Percentiles rank a stretch among this genome's conserved stretches.
Conservation (phyloP, 2,113 vertebrate species). For the Muscicapa adusta region DNA sequence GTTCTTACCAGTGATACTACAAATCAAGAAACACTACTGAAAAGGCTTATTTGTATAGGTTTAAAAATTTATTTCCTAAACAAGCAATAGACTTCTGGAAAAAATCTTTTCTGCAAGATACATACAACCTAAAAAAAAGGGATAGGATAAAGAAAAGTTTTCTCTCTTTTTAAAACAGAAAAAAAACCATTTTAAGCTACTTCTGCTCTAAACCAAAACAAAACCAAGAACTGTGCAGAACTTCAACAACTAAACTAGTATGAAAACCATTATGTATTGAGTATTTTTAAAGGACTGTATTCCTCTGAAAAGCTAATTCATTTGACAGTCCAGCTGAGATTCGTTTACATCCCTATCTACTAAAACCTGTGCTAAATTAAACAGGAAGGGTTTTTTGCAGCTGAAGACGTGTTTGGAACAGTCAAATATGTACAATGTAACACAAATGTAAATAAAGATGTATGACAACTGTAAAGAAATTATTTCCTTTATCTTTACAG, state of each 20-base stretch:
- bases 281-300: neutral
- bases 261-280: neutral
- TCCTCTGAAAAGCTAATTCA: conserved; percentile 27
- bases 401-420: neutral
- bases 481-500: neutral
- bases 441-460: neutral
- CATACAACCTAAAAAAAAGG: neutral
- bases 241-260: neutral
- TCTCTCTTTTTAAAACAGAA: neutral
- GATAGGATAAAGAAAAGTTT: neutral
- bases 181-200: neutral
- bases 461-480: neutral
- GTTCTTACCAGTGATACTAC: neutral
- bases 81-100: neutral
- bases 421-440: neutral
- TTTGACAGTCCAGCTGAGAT: neutral
- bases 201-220: neutral
- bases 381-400: neutral
- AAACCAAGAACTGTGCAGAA: neutral
- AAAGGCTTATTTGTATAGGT: neutral
- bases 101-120: neutral
- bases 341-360: neutral
- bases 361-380: neutral
- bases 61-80: neutral
- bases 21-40: neutral